phyloP scores from a whole-genome alignment of 2,113 vertebrate genomes.

The Oriolus oriolus region DNA sequence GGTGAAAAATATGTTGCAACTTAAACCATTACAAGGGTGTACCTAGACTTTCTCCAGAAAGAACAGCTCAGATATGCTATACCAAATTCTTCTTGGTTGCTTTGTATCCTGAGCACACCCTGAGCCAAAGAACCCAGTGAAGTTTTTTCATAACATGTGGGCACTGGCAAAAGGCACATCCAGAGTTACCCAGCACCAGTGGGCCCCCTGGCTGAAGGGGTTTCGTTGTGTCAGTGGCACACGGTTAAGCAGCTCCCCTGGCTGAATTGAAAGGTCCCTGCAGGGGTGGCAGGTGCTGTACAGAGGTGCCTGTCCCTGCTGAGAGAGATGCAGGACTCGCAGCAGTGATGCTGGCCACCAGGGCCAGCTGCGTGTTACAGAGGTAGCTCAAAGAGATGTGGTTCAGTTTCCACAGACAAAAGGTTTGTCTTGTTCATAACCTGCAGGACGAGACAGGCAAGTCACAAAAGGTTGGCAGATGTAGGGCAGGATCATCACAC shows the following conservation, averaged over 20 bases:
- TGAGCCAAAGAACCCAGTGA: background rate
- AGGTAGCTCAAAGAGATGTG: background rate
- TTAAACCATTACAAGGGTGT: background rate
- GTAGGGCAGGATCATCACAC: background rate
- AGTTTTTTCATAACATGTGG: accelerated
- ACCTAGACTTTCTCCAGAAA: background rate
- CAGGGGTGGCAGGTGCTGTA: background rate
- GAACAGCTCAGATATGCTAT: background rate
- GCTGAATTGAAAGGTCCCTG: background rate
- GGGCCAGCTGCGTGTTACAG: background rate
- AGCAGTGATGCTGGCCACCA: background rate
- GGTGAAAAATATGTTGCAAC: background rate
- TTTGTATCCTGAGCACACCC: background rate
- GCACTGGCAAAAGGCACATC: background rate
- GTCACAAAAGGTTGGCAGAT: background rate
- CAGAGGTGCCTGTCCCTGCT: background rate
- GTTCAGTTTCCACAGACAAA: background rate
- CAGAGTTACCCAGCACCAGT: too few species aligned
- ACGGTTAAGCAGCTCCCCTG: background rate
- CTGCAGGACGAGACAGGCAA: background rate
- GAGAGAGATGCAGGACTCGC: background rate
- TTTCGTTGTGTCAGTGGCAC: background rate
- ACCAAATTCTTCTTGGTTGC: background rate
- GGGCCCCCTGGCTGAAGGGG: too few species aligned
- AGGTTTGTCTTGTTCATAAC: background rate